Evolutionary conservation across 2,888 invertebrate species (phyloP).

Genomic region (Eristalis intricaria): DNA sequence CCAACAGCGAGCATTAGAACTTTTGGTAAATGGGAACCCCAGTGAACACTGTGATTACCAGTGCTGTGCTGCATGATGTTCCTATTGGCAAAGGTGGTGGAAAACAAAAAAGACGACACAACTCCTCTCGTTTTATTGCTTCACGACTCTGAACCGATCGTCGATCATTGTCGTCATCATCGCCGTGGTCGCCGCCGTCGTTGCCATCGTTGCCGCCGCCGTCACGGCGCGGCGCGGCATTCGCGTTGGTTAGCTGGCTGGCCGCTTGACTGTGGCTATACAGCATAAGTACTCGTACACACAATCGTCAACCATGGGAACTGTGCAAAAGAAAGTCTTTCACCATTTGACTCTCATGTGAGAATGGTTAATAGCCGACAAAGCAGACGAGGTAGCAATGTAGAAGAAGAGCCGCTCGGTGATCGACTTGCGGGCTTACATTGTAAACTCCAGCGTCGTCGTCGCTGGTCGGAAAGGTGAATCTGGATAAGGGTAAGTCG

Average conservation of each 20-base stretch:
- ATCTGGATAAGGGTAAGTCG: conserved; percentile 70
- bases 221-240: background rate
- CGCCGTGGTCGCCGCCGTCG: background rate
- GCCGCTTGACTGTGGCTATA: background rate
- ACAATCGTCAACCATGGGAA: conserved; percentile 66
- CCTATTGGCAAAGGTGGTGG: conserved; percentile 48
- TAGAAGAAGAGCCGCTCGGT: conserved; percentile 13
- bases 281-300: background rate
- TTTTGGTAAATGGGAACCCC: conserved; percentile 50
- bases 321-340: conserved; percentile 72
- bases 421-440: conserved; percentile 55
- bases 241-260: background rate
- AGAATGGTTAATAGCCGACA: conserved; percentile 60
- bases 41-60: conserved; percentile 45
- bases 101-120: conserved; percentile 19
- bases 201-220: no score
- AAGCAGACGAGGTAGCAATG: conserved; percentile 46
- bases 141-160: conserved; percentile 56
- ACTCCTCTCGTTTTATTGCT: conserved; percentile 15
- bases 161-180: conserved; percentile 55
- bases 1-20: conserved; percentile 39
- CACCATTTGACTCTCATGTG: conserved; percentile 57
- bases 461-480: conserved; percentile 47
- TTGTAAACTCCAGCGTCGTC: conserved; percentile 35
- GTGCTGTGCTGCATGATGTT: conserved; percentile 22